Evolutionary conservation across 2,113 vertebrate species (phyloP).

Genomic region (Notothenia coriiceps): DNA sequence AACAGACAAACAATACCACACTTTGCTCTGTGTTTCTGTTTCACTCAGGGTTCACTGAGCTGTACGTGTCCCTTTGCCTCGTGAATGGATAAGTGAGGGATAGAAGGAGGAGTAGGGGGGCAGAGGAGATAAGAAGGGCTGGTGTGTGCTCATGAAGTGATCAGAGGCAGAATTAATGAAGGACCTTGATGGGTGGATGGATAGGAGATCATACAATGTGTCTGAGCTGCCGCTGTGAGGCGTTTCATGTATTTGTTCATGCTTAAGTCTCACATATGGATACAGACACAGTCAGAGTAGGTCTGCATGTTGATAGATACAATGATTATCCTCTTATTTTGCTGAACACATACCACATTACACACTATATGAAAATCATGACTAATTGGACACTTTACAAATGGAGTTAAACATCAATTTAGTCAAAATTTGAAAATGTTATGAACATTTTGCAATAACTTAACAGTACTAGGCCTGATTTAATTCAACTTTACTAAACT

Average conservation of each 20-base stretch:
- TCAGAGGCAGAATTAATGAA: conserved; percentile 1
- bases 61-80: neutral
- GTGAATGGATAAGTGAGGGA: neutral
- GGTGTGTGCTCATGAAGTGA: neutral
- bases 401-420: neutral
- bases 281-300: neutral
- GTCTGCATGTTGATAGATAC: neutral
- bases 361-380: neutral
- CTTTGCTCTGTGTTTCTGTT: neutral
- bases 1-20: neutral
- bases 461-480: too few species aligned
- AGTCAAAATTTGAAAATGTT: neutral
- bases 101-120: neutral
- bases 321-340: neutral
- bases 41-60: neutral
- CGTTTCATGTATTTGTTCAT: too few species aligned
- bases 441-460: neutral
- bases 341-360: too few species aligned
- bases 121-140: neutral
- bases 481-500: too few species aligned
- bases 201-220: neutral
- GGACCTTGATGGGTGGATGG: neutral
- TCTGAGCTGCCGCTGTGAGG: neutral
- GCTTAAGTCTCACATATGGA: too few species aligned
- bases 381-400: neutral